Base-by-base conservation (phyloP, 2,888 invertebrate genomes). In the Phengaris arion region DNA sequence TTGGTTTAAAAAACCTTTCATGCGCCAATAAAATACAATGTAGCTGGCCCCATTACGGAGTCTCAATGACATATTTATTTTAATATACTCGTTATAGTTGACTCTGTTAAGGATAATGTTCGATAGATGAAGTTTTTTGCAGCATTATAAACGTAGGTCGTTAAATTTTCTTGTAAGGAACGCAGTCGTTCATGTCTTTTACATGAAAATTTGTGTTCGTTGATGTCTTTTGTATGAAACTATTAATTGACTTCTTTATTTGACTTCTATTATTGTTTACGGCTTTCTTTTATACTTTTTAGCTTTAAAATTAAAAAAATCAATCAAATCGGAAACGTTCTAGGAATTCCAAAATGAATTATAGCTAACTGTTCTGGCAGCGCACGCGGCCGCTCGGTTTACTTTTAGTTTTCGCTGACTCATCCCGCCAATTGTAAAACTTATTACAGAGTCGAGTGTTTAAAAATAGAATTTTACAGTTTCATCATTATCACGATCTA, bases 351-450 rank as follows among this genome's bases (percentile, higher is more conserved):
- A 6, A 64, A 64, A 64, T 15, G 35, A 64, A 64, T 64, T 64
- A 35, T 6, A 45, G 64, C 35, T 64, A 64, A 64, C 35, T 64
- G 35, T 64, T 45, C 64, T 10, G 52, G 12, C 4, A 35, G 35
- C 64, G 64, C 35, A 12, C 35, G 64, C 5, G 64, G 64, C 35
- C 64, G 35, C 64, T 35, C 64, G 35, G 6, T 64, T 64, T 64
- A 64, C 35, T 64, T 64, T 64, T 35, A 64, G 13, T 64, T 64
- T 45, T 15, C 64, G 64, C 12, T 64, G 64, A 64, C 64, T 64
- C 64, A 64, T 64, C 64, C 64, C 35, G 64, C 35, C 64, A 45
- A 64, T 64, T 64, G 64, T 35, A 64, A 64, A 64, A 64, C 64
- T 64, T 64, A 64, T 64, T 64, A 64, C 64, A 45, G 64, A 64